Conservation (phyloP, 2,888 invertebrate genomes). For the Anaspis maculata region DNA sequence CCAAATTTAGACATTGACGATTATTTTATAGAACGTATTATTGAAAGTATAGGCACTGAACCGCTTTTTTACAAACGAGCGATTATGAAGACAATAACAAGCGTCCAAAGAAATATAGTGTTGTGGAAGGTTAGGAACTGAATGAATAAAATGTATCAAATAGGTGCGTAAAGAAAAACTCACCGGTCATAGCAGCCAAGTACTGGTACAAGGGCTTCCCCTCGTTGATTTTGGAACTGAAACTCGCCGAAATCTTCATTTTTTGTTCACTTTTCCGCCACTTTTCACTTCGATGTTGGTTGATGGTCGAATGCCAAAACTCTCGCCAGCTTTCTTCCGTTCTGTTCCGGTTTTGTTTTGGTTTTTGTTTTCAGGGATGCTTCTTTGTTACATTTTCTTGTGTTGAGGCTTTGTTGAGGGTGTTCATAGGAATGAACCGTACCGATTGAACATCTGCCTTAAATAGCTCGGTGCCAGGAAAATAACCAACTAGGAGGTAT, state of each 20-base stretch:
- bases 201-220: slow-evolving; percentile 15
- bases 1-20: too few species aligned
- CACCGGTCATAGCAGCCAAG: slow-evolving; percentile 18
- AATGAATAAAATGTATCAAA: too few species aligned
- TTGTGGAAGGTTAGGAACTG: too few species aligned
- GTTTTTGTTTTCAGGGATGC: background rate
- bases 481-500: slow-evolving; percentile 13
- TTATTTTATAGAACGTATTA: too few species aligned
- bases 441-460: slow-evolving; percentile 7
- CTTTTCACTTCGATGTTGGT: too few species aligned
- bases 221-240: slow-evolving; percentile 9
- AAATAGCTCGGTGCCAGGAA: slow-evolving; percentile 14
- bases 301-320: too few species aligned
- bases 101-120: too few species aligned
- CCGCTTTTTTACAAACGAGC: too few species aligned
- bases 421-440: slow-evolving; percentile 9
- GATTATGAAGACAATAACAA: too few species aligned
- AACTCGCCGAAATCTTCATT: slow-evolving; percentile 10
- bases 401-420: slow-evolving; percentile 3
- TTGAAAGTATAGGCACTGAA: too few species aligned
- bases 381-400: background rate
- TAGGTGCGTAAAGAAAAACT: too few species aligned
- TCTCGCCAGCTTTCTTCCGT: background rate
- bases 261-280: too few species aligned
- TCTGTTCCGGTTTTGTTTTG: background rate